These are phyloP conservation scores for Drosophila emarginata DNA, from an alignment of 2,888 invertebrate genomes.

Conservation along the genomic window DNA sequence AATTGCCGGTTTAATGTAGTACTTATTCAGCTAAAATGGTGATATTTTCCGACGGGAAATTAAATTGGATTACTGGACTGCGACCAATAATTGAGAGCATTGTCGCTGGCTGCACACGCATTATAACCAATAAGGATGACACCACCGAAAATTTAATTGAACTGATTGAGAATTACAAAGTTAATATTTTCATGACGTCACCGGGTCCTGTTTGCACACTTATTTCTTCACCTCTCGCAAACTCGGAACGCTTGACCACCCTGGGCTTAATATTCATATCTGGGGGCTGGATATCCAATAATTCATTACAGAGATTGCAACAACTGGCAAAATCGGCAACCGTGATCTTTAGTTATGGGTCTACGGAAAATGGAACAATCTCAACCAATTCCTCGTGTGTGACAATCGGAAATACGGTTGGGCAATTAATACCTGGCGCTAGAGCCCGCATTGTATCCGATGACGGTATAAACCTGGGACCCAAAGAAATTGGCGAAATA, in stretches of 20 bases:
- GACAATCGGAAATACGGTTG: slow-evolving; percentile 44
- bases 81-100: slow-evolving; percentile 27
- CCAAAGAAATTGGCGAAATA: slow-evolving; percentile 68
- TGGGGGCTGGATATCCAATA: slow-evolving; percentile 37
- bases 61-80: slow-evolving; percentile 67
- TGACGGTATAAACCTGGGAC: slow-evolving; percentile 51
- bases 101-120: slow-evolving; percentile 48
- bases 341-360: slow-evolving; percentile 42
- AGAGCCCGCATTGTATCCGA: slow-evolving; percentile 64
- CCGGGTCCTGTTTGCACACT: slow-evolving; percentile 54
- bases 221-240: slow-evolving; percentile 36
- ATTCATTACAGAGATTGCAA: slow-evolving; percentile 15
- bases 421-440: slow-evolving; percentile 45
- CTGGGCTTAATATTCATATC: slow-evolving; percentile 18
- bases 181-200: slow-evolving; percentile 24
- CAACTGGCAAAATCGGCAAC: slow-evolving; percentile 17
- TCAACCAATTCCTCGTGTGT: neutral
- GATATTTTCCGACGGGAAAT: slow-evolving; percentile 41
- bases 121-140: slow-evolving; percentile 58
- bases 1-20: slow-evolving; percentile 2
- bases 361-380: slow-evolving; percentile 48
- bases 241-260: slow-evolving; percentile 23
- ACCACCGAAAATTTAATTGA: slow-evolving; percentile 53
- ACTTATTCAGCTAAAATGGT: slow-evolving; percentile 31
- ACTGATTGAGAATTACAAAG: slow-evolving; percentile 56